phyloP scores from a whole-genome alignment of 2,113 vertebrate species.

The Megatriorchis doriae region DNA sequence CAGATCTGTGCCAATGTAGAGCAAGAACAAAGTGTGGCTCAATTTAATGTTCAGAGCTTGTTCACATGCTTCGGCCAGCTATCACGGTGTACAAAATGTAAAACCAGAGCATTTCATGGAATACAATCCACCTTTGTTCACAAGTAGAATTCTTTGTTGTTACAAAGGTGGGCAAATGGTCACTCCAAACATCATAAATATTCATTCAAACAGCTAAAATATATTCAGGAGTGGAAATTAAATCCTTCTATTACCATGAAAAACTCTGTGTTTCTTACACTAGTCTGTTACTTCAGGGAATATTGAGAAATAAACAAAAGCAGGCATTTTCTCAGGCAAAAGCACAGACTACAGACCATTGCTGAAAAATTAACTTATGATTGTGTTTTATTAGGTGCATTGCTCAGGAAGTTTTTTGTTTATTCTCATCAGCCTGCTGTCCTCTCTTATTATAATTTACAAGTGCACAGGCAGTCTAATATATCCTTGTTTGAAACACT shows the following conservation, averaged over 20 bases:
- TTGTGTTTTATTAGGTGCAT: slow-evolving; percentile 45
- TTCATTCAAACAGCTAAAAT: slow-evolving; percentile 55
- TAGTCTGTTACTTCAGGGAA: slow-evolving; percentile 52
- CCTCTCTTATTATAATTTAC: slow-evolving; percentile 25
- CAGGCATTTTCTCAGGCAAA: slow-evolving; percentile 45
- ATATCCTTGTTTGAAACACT: slow-evolving; percentile 46
- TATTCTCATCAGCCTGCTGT: slow-evolving; percentile 37
- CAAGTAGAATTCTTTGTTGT: slow-evolving; percentile 31
- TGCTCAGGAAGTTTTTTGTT: slow-evolving; percentile 50
- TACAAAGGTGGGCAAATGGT: slow-evolving; percentile 25
- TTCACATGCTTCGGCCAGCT: not conserved
- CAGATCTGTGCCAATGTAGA: not conserved
- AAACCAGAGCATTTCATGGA: not conserved
- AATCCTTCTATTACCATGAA: slow-evolving; percentile 51
- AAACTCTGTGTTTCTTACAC: slow-evolving; percentile 55
- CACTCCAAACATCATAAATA: slow-evolving; percentile 29
- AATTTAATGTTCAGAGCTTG: not conserved
- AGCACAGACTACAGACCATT: not conserved
- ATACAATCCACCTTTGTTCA: not conserved
- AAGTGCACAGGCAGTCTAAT: slow-evolving; percentile 20
- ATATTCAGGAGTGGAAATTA: slow-evolving; percentile 58
- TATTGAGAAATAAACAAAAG: slow-evolving; percentile 62
- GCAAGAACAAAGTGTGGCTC: not conserved
- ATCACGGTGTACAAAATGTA: not conserved
- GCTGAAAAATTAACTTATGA: slow-evolving; percentile 52